Percentiles rank a stretch among this genome's conserved stretches.
These are phyloP conservation scores for Limnodromus scolopaceus DNA, from an alignment of 2,797 vertebrate genomes.

Conservation along the genomic window DNA sequence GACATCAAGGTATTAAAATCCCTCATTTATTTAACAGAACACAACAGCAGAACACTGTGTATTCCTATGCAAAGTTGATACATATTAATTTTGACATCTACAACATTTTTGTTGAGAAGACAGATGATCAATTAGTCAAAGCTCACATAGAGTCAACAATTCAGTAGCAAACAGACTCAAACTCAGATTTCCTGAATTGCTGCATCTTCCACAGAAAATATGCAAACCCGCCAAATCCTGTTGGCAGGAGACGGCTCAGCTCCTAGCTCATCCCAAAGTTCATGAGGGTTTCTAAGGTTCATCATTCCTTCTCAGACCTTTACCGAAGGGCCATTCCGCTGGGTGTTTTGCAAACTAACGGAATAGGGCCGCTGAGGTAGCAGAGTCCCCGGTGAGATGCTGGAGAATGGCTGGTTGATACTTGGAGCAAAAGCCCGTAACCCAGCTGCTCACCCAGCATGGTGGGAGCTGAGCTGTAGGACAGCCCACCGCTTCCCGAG, in stretches of 20 bases:
- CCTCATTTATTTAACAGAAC: neutral
- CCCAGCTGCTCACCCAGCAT: neutral
- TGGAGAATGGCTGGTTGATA: neutral
- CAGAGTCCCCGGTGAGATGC: neutral
- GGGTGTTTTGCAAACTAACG: neutral
- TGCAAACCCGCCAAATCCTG: neutral
- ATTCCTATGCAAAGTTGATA: neutral
- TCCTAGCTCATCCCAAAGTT: neutral
- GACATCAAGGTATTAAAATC: neutral
- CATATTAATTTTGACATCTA: neutral
- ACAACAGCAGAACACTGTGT: neutral
- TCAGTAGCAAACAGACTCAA: neutral
- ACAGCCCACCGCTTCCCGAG: neutral
- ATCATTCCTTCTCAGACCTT: neutral
- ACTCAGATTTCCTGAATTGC: neutral
- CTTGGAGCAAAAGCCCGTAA: neutral
- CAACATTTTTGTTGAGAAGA: neutral
- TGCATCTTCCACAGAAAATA: neutral
- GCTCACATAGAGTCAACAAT: neutral
- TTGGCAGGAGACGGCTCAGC: accelerated
- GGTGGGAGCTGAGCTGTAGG: neutral
- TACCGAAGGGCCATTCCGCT: neutral
- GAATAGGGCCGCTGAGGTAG: neutral
- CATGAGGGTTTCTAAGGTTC: neutral
- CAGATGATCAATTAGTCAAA: neutral